Evolutionary conservation across 2,888 invertebrate genomes (phyloP).

Genomic region (Argynnis bischoffii): DNA sequence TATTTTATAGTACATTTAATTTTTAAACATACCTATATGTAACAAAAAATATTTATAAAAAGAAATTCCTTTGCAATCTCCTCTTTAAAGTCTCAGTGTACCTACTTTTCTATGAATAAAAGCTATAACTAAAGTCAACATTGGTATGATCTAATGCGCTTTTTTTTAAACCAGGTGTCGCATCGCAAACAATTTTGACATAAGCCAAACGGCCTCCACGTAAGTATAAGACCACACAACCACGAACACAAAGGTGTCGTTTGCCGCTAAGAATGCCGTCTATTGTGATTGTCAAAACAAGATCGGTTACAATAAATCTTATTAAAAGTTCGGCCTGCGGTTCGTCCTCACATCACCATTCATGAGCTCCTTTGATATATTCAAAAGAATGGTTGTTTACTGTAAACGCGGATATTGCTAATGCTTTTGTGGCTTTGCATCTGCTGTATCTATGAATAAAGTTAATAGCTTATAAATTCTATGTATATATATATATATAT

Average conservation of each 20-base stretch:
- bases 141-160: conserved; percentile 5
- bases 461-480: conserved; percentile 31
- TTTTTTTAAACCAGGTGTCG: conserved; percentile 58
- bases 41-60: not conserved
- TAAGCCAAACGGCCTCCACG: conserved; percentile 55
- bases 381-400: conserved; percentile 71
- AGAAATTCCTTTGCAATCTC: not conserved
- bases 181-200: conserved; percentile 67
- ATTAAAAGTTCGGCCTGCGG: conserved; percentile 57
- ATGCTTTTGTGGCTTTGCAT: conserved; percentile 66
- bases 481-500: not conserved
- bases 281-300: conserved; percentile 80
- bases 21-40: not conserved
- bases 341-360: conserved; percentile 70
- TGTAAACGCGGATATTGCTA: conserved; percentile 55
- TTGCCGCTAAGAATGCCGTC: conserved; percentile 66
- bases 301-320: conserved; percentile 83
- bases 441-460: conserved; percentile 59
- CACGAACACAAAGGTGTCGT: conserved; percentile 73
- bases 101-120: conserved; percentile 1
- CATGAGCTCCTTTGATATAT: conserved; percentile 61
- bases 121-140: conserved; percentile 24
- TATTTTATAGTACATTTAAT: too few species aligned
- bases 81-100: not conserved
- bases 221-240: conserved; percentile 70